phyloP scores from a whole-genome alignment of 2,797 vertebrate species.

The Naso thynnoides region DNA sequence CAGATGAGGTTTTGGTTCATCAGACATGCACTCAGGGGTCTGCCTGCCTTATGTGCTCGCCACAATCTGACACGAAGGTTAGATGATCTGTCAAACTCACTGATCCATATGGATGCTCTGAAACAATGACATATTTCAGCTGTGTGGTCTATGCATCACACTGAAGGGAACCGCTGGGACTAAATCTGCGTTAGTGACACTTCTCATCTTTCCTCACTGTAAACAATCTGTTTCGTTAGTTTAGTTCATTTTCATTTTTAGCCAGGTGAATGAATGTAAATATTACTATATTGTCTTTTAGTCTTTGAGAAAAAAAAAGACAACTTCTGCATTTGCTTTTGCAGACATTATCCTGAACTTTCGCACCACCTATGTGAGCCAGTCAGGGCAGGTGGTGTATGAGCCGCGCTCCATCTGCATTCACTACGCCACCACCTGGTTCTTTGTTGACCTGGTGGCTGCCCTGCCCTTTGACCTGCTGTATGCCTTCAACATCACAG shows the following conservation, averaged over 20 bases:
- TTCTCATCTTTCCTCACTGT: neutral
- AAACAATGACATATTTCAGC: constrained; percentile 27
- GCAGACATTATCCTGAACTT: constrained; percentile 98
- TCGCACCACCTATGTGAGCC: constrained; percentile 95
- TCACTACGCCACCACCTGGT: constrained; percentile 98
- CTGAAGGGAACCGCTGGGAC: neutral
- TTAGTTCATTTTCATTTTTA: neutral
- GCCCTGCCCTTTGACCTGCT: constrained; percentile 97
- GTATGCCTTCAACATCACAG: constrained; percentile 95
- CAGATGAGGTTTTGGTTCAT: constrained; percentile 41
- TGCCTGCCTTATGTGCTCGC: constrained; percentile 18
- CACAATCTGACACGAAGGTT: constrained; percentile 17
- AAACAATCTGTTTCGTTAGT: neutral
- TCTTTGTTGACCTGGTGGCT: constrained; percentile 96
- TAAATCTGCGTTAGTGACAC: constrained; percentile 2
- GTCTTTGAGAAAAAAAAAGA: neutral
- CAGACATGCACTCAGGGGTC: constrained; percentile 22
- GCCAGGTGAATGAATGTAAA: neutral
- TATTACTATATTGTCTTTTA: neutral
- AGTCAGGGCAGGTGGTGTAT: constrained; percentile 96
- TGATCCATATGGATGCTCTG: constrained; percentile 9
- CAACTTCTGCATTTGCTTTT: constrained; percentile 46
- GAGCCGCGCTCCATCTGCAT: constrained; percentile 94
- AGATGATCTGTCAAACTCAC: constrained; percentile 24
- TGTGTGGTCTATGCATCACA: constrained; percentile 1